A percentile compares a stretch with the other conserved stretches of the same genome.
These are phyloP conservation scores for Prionace glauca DNA, from an alignment of 2,797 vertebrate genomes.

Conservation along the genomic window DNA sequence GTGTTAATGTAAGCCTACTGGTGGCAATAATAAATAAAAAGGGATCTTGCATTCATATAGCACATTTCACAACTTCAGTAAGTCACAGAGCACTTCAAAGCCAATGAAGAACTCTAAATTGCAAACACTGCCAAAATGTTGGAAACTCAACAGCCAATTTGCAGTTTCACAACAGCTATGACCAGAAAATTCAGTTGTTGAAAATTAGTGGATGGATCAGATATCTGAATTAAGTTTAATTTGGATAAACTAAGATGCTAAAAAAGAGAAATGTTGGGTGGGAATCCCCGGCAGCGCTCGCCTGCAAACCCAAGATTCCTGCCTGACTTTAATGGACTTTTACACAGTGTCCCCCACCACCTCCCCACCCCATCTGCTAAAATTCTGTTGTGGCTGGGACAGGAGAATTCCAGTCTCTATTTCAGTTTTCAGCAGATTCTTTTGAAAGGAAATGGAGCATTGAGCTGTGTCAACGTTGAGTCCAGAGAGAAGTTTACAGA, in stretches of 20 bases:
- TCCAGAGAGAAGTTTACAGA: neutral
- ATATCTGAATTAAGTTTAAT: neutral
- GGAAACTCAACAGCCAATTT: neutral
- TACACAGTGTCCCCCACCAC: too few species aligned
- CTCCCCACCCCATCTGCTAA: too few species aligned
- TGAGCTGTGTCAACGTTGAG: neutral
- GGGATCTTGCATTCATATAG: neutral
- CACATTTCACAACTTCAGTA: neutral
- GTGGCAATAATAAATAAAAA: neutral
- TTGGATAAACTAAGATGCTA: neutral
- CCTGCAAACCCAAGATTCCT: too few species aligned
- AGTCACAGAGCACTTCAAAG: neutral
- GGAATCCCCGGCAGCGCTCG: too few species aligned
- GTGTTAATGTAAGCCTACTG: too few species aligned
- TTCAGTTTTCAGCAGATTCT: neutral
- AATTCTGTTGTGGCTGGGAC: too few species aligned
- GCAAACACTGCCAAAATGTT: neutral
- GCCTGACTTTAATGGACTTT: too few species aligned
- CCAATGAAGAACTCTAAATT: neutral
- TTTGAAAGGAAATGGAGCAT: neutral
- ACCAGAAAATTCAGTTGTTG: neutral
- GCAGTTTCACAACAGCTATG: neutral
- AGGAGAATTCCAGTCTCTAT: neutral
- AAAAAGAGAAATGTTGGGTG: neutral
- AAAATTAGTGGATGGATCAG: neutral